phyloP scores from a whole-genome alignment of 2,888 invertebrate genomes.

The Hirtodrosophila duncani region DNA sequence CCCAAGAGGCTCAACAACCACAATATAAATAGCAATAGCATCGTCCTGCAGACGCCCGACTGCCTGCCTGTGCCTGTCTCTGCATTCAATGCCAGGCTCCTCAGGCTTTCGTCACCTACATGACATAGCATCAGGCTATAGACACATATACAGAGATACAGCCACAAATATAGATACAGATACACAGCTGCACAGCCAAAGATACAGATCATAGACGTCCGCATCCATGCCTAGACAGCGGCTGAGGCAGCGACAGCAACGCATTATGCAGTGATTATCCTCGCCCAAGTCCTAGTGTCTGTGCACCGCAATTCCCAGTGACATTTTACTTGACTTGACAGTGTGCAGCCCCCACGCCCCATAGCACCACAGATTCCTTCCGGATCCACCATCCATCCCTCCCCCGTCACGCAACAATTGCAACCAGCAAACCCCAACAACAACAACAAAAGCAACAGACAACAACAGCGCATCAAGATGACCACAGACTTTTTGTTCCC shows the following conservation, averaged over 20 bases:
- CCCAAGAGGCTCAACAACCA: not conserved
- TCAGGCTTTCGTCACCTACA: slow-evolving; percentile 15
- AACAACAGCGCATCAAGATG: slow-evolving; percentile 59
- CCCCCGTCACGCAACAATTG: not conserved
- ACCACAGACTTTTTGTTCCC: slow-evolving; percentile 81
- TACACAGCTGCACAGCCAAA: slow-evolving; percentile 10
- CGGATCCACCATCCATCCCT: not conserved
- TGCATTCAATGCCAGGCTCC: slow-evolving; percentile 12
- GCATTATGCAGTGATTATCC: slow-evolving; percentile 34
- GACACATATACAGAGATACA: slow-evolving; percentile 10
- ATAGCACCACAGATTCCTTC: not conserved
- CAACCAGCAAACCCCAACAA: not conserved
- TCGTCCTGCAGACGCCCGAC: no score
- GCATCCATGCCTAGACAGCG: slow-evolving; percentile 20
- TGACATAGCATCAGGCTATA: slow-evolving; percentile 4
- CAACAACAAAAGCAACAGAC: slow-evolving; percentile 20
- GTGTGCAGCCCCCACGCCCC: no score
- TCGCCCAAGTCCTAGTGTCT: slow-evolving; percentile 1
- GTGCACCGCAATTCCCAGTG: slow-evolving; percentile 4
- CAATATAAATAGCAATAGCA: not conserved
- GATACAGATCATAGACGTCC: slow-evolving; percentile 8
- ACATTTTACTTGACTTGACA: no score
- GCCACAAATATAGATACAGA: slow-evolving; percentile 11
- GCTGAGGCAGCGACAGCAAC: no score
- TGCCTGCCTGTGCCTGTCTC: no score